A percentile compares a stretch with the other conserved stretches of the same genome.
Evolutionary conservation across 2,888 invertebrate genomes (phyloP).

Genomic region (Macrosoma leucophasiata): DNA sequence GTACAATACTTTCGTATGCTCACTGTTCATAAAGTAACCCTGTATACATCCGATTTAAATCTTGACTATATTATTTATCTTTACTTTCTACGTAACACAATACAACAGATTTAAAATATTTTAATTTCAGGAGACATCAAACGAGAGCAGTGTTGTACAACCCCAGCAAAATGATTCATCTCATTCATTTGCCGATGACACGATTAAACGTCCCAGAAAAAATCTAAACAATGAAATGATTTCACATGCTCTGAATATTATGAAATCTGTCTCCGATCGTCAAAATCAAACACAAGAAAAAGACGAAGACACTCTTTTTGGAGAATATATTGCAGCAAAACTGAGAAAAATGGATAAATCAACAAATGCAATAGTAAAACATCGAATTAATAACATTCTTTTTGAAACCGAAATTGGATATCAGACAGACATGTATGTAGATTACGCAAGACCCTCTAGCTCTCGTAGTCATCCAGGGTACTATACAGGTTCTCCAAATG

Average conservation of each 20-base stretch:
- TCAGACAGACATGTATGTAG: constrained; percentile 15
- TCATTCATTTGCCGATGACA: constrained; percentile 13
- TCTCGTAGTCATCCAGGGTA: constrained; percentile 20
- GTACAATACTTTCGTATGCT: no score
- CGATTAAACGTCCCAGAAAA: constrained; percentile 21
- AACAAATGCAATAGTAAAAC: constrained; percentile 21
- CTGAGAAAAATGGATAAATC: constrained; percentile 19
- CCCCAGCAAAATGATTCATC: constrained; percentile 18
- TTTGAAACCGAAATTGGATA: constrained; percentile 25
- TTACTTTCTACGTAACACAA: no score
- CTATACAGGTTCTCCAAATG: constrained; percentile 17
- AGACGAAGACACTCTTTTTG: constrained; percentile 23
- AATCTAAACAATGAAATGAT: constrained; percentile 20
- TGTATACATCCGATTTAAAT: no score
- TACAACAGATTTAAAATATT: no score
- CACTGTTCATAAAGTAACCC: no score
- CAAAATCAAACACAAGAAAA: constrained; percentile 20
- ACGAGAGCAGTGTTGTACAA: no score
- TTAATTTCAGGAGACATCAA: no score
- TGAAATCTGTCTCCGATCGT: constrained; percentile 22
- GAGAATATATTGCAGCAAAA: constrained; percentile 24
- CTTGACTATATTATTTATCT: no score
- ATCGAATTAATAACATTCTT: constrained; percentile 26
- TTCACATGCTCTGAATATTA: constrained; percentile 20
- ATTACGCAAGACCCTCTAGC: constrained; percentile 19